Percentiles rank a stretch among this genome's conserved stretches.
These are phyloP conservation scores for Amphipoea oculea DNA, from an alignment of 2,888 invertebrate species.

Conservation along the genomic window DNA sequence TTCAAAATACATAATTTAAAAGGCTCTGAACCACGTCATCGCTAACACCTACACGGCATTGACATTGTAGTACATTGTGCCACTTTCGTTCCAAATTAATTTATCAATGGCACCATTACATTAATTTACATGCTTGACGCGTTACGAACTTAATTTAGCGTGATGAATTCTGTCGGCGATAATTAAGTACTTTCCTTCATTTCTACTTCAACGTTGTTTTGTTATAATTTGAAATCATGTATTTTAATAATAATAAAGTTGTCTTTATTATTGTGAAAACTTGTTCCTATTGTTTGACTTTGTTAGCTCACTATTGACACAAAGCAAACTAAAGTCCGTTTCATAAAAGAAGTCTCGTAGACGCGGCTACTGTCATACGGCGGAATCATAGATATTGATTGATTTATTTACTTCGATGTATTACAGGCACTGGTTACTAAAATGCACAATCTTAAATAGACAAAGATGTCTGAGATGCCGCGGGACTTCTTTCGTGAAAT, in stretches of 20 bases:
- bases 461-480: too few species aligned
- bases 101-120: conserved; percentile 47
- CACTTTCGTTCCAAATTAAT: conserved; percentile 52
- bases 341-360: too few species aligned
- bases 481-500: too few species aligned
- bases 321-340: neutral
- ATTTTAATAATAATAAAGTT: neutral
- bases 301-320: neutral
- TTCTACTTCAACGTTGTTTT: conserved; percentile 17
- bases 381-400: too few species aligned
- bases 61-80: conserved; percentile 48
- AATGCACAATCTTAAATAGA: too few species aligned
- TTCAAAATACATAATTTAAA: conserved; percentile 21
- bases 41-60: conserved; percentile 36
- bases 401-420: too few species aligned
- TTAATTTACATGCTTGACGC: conserved; percentile 40
- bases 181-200: conserved; percentile 23
- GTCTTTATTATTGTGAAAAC: neutral
- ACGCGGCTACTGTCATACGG: too few species aligned
- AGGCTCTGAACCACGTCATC: conserved; percentile 26
- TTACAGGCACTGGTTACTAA: too few species aligned
- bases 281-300: conserved; percentile 11
- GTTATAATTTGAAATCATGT: conserved; percentile 3
- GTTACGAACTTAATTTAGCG: conserved; percentile 27
- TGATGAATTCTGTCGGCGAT: conserved; percentile 32